These are phyloP conservation scores for Pteromalus puparum DNA, from an alignment of 1,140 invertebrate genomes.

Conservation along the genomic window DNA sequence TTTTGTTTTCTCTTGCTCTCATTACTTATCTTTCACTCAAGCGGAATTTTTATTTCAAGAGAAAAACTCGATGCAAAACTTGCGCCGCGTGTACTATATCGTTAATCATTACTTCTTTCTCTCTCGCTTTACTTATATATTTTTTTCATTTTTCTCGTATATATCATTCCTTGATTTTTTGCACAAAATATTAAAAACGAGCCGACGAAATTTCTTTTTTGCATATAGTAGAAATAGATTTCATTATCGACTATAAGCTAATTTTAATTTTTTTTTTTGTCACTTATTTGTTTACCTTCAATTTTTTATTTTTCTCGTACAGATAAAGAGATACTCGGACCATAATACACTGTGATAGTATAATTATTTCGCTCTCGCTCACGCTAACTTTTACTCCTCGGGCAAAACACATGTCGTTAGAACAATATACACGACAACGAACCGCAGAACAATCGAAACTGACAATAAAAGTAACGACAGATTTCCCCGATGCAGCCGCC, in stretches of 20 bases:
- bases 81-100: slow-evolving; percentile 34
- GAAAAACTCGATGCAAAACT: slow-evolving; percentile 33
- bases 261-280: slow-evolving; percentile 20
- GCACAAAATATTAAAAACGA: slow-evolving; percentile 34
- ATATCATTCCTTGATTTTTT: slow-evolving; percentile 16
- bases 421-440: slow-evolving; percentile 57
- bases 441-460: slow-evolving; percentile 54
- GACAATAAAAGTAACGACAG: slow-evolving; percentile 32
- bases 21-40: background rate
- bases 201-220: slow-evolving; percentile 8
- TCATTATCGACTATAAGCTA: slow-evolving; percentile 24
- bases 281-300: slow-evolving; percentile 10
- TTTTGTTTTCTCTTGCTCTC: slow-evolving; percentile 15
- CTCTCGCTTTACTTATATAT: background rate
- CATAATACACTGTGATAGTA: slow-evolving; percentile 18
- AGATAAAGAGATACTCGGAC: slow-evolving; percentile 44
- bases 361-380: slow-evolving; percentile 53
- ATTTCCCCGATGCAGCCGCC: background rate
- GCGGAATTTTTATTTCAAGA: background rate
- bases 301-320: slow-evolving; percentile 10
- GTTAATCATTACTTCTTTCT: slow-evolving; percentile 10
- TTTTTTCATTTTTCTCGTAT: slow-evolving; percentile 18
- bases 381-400: slow-evolving; percentile 43
- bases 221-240: background rate
- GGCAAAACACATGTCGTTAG: slow-evolving; percentile 29